Percentiles rank a stretch among this genome's conserved stretches.
Conservation (phyloP, 2,113 vertebrate genomes). For the Leucopternis melanops region DNA sequence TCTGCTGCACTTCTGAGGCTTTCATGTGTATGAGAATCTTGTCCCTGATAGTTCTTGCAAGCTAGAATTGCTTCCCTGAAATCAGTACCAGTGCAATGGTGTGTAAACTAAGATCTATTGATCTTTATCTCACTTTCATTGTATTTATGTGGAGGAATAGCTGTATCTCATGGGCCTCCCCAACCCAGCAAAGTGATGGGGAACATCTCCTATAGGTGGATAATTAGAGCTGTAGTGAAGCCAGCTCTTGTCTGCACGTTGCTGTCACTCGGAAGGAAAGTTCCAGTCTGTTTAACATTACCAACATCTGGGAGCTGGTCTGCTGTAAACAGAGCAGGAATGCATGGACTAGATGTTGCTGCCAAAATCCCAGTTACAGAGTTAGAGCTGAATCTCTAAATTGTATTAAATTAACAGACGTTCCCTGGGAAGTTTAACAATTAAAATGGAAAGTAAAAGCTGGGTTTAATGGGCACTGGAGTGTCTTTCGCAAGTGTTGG, state of each 20-base stretch:
- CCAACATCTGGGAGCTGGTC: neutral
- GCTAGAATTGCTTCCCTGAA: neutral
- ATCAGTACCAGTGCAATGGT: neutral
- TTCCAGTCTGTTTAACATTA: neutral
- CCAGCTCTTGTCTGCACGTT: neutral
- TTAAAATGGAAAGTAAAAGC: constrained; percentile 2
- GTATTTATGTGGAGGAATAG: neutral
- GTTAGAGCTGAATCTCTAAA: neutral
- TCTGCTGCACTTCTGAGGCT: neutral
- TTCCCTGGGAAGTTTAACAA: neutral
- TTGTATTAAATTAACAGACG: neutral
- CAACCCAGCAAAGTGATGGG: neutral
- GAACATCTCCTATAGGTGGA: neutral
- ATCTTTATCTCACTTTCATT: neutral
- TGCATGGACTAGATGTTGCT: neutral
- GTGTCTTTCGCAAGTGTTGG: fast-evolving
- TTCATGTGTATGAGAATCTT: neutral
- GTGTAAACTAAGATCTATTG: neutral
- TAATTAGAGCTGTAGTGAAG: neutral
- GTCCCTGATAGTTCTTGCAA: neutral
- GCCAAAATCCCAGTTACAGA: neutral
- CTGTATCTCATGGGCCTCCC: neutral
- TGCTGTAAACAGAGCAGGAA: neutral
- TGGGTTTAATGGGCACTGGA: neutral
- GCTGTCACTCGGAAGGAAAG: neutral